Evolutionary conservation across 2,113 vertebrate genomes (phyloP).

Genomic region (Chloebia gouldiae): DNA sequence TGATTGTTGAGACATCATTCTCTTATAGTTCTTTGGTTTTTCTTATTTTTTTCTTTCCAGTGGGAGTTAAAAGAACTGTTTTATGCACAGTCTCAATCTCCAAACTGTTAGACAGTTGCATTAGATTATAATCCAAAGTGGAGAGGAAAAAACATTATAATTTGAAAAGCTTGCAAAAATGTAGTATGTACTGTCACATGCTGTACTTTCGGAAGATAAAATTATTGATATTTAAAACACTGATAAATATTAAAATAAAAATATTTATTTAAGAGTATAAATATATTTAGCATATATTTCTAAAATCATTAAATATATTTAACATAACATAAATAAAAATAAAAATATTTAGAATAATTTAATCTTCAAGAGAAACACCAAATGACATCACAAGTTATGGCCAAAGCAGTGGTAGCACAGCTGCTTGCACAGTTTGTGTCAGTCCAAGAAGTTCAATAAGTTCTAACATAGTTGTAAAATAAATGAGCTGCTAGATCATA

Average conservation of each 20-base stretch:
- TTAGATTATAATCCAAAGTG: background rate
- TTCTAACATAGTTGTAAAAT: background rate
- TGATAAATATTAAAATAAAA: background rate
- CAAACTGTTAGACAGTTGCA: background rate
- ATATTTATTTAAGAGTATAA: background rate
- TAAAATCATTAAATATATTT: background rate
- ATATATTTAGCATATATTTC: background rate
- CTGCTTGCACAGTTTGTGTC: background rate
- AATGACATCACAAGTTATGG: background rate
- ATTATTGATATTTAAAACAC: background rate
- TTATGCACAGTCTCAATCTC: background rate
- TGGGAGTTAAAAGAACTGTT: background rate
- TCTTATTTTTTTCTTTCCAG: background rate
- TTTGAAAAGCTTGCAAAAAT: background rate
- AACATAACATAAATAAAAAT: background rate
- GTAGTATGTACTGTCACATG: background rate
- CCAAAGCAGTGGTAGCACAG: background rate
- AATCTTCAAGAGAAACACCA: background rate
- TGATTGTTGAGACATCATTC: background rate
- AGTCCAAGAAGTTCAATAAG: background rate
- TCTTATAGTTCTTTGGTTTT: background rate
- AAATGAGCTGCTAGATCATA: background rate
- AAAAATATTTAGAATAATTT: background rate
- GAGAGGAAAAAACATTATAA: background rate
- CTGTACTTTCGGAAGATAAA: background rate